A percentile compares a stretch with the other conserved stretches of the same genome.
phyloP scores from a whole-genome alignment of 2,797 vertebrate species.

The Vireo griseus region DNA sequence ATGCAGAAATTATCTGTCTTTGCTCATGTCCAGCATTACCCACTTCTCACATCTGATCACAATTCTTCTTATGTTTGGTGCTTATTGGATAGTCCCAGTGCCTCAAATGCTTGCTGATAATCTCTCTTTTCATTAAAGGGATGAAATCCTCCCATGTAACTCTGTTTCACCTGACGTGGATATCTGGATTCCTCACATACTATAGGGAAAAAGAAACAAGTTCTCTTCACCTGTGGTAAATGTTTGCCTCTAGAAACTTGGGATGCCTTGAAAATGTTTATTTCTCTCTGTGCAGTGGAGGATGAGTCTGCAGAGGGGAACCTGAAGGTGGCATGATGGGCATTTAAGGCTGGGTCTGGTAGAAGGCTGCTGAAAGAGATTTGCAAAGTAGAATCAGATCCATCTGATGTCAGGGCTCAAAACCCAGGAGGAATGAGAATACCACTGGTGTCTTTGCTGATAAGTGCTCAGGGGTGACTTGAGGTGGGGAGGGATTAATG shows the following conservation, averaged over 20 bases:
- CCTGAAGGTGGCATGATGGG: background rate
- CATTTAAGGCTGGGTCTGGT: background rate
- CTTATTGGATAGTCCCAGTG: background rate
- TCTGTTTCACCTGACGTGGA: background rate
- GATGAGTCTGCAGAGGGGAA: background rate
- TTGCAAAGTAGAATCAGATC: background rate
- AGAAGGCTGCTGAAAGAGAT: background rate
- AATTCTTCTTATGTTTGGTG: background rate
- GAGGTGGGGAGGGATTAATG: background rate
- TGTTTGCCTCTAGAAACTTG: background rate
- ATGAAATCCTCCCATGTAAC: background rate
- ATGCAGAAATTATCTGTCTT: constrained; percentile 26
- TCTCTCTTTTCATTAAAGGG: background rate
- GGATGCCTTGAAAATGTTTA: background rate
- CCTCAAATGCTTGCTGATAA: background rate
- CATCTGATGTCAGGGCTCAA: background rate
- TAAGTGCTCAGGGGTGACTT: background rate
- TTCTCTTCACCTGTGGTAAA: background rate
- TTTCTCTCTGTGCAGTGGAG: background rate
- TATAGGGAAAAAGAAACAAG: background rate
- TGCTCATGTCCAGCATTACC: background rate
- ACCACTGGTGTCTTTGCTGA: background rate
- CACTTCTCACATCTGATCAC: background rate
- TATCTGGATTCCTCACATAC: background rate
- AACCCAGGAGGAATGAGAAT: background rate